Base-by-base conservation (phyloP, 2,797 vertebrate species). In the Salarias fasciatus region DNA sequence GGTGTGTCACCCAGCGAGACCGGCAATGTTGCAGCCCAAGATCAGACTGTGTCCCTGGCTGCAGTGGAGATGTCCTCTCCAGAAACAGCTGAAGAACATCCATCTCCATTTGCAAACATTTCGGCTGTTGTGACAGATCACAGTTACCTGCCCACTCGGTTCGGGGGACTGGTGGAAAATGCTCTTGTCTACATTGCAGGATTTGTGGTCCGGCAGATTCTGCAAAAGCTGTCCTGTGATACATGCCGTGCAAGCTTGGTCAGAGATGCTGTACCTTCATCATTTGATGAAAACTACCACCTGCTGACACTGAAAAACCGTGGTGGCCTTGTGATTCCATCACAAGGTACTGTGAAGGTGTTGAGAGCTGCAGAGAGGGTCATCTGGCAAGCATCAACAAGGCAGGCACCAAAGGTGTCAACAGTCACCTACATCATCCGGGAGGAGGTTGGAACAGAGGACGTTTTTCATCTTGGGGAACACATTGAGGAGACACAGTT, bases 11-110 rank as follows among this genome's bases (percentile, higher is more conserved):
- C 40, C 6, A 44, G 41, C 35, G 29, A 5, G 12, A 18, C 13
- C 15, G 53, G 33, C 41, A 57, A 52, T 1, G 10, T 66, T n/a
- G 44, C 36, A 55, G 38, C 51, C 29, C 53, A 65, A 9, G 40
- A 52, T 45, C 14, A 31, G 29, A 7, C 37, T 12, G 38, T 33
- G 24, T 43, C 28, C 10, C 59, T 44, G 9, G 33, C 38, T 13
- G 41, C 29, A 11, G 11, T 60, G 4, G 41, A 44, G 13, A 43
- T 42, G 40, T 42, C 13, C 40, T 42, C 13, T 15, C 40, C n/a
- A 8, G 5, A n/a, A n/a, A n/a, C n/a, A n/a, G n/a, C n/a, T n/a
- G n/a, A n/a, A n/a, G n/a, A n/a, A n/a, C n/a, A n/a, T n/a, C n/a
- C n/a, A n/a, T n/a, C n/a, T n/a, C n/a, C n/a, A n/a, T n/a, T n/a